Evolutionary conservation across 30 jellyfish, hydroid and myxozoan species (phyloP), one percentile per base, ranked within the genome.

Genomic region (Sanderia malayensis): DNA sequence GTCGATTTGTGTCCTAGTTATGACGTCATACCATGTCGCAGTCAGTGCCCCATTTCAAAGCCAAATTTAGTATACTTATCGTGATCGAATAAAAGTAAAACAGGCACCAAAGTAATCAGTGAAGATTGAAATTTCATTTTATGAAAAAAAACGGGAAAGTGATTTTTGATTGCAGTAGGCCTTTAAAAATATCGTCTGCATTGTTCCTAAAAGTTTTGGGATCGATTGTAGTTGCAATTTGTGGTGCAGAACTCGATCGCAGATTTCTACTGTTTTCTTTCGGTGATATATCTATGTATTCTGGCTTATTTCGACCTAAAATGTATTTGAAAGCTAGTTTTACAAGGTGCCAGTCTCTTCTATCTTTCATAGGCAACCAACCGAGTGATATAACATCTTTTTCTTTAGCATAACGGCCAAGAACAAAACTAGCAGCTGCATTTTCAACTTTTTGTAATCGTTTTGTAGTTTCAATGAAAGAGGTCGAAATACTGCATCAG

Each of bases 401-500:
- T 32, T 55, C 85, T n/a, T 73, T 73, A 73, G 26, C 44, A 74
- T 73, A 49, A 37, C 85, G 65, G 74, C 74, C 85, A 7, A 73
- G 74, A 73, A 73, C 85, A 73, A 73, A 73, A 49, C 85, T 73
- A 23, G 85, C 85, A 32, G 85, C 74, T 27, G 85, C 74, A 73
- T 49, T 49, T 37, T 73, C 62, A 58, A 73, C 63, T 52, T 73
- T 73, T 74, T 73, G 55, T n/a, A 31, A 49, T 45, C 34, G 33
- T 73, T 73, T 73, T 73, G 85, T 68, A 32, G 70, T 73, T 53
- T 52, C 73, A 22, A 73, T 29, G 75, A 53, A 73, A 55, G 74
- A 49, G 85, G 85, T 20, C 30, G 74, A 73, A 73, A 73, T 73
- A 73, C 85, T 22, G 61, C 85, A 73, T 73, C 85, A 37, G 85